phyloP scores from a whole-genome alignment of 2,797 vertebrate species.

The Catamblyrhynchus diadema region DNA sequence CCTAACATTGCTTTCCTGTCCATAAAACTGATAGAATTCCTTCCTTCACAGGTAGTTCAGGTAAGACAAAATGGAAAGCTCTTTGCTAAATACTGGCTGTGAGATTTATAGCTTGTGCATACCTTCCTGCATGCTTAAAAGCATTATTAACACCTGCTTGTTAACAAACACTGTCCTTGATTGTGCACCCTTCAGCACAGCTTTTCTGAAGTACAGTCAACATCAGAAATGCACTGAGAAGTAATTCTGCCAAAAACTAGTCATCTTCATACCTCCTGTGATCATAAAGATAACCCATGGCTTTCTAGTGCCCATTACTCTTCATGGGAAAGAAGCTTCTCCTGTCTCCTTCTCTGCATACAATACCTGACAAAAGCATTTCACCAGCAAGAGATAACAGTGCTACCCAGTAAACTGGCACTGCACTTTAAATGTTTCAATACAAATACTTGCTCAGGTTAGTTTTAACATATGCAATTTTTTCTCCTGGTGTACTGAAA shows the following conservation, averaged over 20 bases:
- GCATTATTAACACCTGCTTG: background rate
- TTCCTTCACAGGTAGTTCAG: background rate
- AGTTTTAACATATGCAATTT: background rate
- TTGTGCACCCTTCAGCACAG: background rate
- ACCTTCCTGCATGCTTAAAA: background rate
- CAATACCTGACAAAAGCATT: background rate
- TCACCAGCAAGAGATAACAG: background rate
- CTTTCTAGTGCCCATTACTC: background rate
- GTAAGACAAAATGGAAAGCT: background rate
- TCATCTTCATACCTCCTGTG: background rate
- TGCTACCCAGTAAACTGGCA: background rate
- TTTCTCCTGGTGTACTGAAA: background rate
- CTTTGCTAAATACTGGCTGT: background rate
- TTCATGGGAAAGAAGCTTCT: background rate
- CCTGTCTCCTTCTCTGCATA: background rate
- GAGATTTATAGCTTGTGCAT: background rate
- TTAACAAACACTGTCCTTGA: background rate
- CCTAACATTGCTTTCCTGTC: background rate
- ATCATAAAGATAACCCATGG: background rate
- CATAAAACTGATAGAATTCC: background rate
- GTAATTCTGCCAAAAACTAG: background rate
- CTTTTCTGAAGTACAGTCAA: background rate
- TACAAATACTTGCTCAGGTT: background rate
- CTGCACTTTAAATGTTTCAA: background rate
- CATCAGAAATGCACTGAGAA: background rate